These are phyloP conservation scores for Marmota flaviventris DNA, from an alignment of 2,113 vertebrate genomes.

Conservation along the genomic window DNA sequence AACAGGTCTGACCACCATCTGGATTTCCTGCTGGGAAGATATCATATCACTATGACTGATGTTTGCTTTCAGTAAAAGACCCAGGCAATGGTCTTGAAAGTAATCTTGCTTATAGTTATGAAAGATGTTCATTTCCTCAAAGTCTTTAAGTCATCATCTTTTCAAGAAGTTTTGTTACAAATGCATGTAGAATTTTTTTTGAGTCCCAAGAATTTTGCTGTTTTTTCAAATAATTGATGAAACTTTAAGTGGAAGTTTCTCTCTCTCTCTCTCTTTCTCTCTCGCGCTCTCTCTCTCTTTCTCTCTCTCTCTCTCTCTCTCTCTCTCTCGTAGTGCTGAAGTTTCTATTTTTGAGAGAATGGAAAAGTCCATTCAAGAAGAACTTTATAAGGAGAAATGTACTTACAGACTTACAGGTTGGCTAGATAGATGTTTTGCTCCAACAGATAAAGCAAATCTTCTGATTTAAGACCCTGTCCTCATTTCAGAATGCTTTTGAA, in stretches of 20 bases:
- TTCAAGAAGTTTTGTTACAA: slow-evolving; percentile 44
- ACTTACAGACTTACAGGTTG: slow-evolving; percentile 30
- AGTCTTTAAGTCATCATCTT: slow-evolving; percentile 27
- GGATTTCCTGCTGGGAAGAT: background rate
- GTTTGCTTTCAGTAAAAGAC: background rate
- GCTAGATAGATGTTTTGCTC: slow-evolving; percentile 42
- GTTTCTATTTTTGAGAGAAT: slow-evolving; percentile 12
- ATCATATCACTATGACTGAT: background rate
- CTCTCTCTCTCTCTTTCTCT: too few species aligned
- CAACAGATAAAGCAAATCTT: slow-evolving; percentile 48
- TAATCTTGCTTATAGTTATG: background rate
- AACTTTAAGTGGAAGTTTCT: background rate
- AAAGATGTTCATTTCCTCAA: slow-evolving; percentile 25
- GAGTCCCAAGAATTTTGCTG: background rate
- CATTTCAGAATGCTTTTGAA: slow-evolving; percentile 14
- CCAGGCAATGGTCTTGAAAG: background rate
- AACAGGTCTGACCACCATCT: background rate
- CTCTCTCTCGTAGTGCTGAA: too few species aligned
- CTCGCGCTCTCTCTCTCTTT: too few species aligned
- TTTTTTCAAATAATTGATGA: background rate
- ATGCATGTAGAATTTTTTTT: background rate
- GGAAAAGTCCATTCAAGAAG: background rate
- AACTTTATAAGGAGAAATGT: background rate
- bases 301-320: too few species aligned
- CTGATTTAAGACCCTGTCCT: background rate